These are phyloP conservation scores for Calameuta idolon DNA, from an alignment of 2,888 invertebrate genomes.

Conservation along the genomic window DNA sequence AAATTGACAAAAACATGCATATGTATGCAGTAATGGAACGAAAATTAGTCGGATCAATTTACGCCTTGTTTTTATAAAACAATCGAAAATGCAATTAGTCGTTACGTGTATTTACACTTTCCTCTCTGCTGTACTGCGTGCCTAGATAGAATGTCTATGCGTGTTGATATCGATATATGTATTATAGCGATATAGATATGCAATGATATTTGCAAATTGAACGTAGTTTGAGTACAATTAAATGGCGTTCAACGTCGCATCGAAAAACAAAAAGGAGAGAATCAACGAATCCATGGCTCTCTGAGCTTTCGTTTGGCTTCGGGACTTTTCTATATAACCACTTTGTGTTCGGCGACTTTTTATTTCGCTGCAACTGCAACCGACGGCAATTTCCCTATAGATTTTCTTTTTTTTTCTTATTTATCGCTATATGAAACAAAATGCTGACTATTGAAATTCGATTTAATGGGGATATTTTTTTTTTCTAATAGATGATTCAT, in stretches of 20 bases:
- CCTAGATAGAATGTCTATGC: not conserved
- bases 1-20: no score
- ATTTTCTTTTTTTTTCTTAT: no score
- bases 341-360: not conserved
- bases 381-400: no score
- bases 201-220: not conserved
- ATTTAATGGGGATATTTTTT: no score
- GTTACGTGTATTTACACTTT: not conserved
- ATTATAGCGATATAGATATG: not conserved
- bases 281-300: not conserved
- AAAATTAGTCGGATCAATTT: not conserved
- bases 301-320: not conserved
- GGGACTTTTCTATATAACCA: not conserved
- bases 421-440: no score
- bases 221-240: not conserved
- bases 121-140: no score
- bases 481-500: no score
- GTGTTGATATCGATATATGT: not conserved
- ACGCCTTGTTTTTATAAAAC: not conserved
- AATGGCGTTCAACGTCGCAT: not conserved
- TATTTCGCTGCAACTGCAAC: not conserved
- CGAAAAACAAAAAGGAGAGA: not conserved
- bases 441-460: no score
- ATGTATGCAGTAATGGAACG: no score
- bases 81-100: not conserved